Evolutionary conservation across 64 coral and sea anemone genomes (phyloP).

Genomic region (Pocillopora damicornis): DNA sequence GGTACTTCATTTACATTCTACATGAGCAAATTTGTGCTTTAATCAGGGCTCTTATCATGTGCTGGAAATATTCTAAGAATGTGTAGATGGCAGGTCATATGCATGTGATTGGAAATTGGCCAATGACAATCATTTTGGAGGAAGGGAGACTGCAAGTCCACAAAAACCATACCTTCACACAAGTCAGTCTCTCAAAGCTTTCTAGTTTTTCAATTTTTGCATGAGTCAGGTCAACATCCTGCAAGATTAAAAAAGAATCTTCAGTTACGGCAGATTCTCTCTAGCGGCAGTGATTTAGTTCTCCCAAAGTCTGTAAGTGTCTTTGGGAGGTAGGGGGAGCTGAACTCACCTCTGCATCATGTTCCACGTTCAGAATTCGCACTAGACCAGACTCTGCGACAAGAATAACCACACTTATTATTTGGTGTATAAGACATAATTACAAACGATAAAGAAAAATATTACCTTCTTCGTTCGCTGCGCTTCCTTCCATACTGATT

Average conservation of each 20-base stretch:
- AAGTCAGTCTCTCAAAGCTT: slow-evolving; percentile 81
- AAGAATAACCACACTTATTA: not conserved
- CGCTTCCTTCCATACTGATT: slow-evolving; percentile 65
- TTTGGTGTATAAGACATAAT: not conserved
- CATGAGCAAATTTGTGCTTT: too few species aligned
- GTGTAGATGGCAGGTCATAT: too few species aligned
- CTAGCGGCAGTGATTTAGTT: too few species aligned
- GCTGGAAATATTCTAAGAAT: too few species aligned
- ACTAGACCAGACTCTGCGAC: slow-evolving; percentile 23
- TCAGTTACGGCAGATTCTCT: not conserved
- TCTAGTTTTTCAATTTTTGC: slow-evolving; percentile 91
- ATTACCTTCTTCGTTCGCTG: slow-evolving; percentile 19
- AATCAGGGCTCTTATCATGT: too few species aligned
- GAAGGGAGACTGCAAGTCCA: too few species aligned
- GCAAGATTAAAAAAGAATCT: not conserved
- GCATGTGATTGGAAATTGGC: too few species aligned
- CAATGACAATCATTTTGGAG: too few species aligned
- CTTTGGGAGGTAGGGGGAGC: too few species aligned
- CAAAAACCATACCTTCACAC: slow-evolving; percentile 63
- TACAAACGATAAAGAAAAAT: not conserved
- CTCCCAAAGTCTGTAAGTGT: too few species aligned
- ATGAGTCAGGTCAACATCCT: slow-evolving; percentile 98
- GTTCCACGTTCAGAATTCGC: slow-evolving; percentile 41
- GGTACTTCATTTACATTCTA: too few species aligned
- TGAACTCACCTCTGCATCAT: slow-evolving; percentile 68